Evolutionary conservation across 1,140 invertebrate genomes (phyloP).

Genomic region (Hyposmocoma kahamanoa): DNA sequence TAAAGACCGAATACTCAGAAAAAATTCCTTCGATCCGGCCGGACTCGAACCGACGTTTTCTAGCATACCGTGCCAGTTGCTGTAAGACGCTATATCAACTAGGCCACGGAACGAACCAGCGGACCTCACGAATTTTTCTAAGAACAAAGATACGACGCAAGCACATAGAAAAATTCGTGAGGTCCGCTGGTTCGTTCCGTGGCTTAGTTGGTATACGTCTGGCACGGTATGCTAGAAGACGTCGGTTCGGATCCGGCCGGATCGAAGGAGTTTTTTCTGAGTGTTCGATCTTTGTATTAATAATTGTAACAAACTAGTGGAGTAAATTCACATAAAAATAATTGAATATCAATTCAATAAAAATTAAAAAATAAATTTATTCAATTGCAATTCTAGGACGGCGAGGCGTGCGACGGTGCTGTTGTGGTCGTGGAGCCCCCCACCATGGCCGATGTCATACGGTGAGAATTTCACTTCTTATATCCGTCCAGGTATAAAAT

Average conservation of each 20-base stretch:
- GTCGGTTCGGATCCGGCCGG: neutral
- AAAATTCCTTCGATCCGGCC: too few species aligned
- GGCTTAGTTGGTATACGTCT: neutral
- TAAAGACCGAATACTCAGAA: too few species aligned
- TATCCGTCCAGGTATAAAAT: neutral
- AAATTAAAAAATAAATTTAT: neutral
- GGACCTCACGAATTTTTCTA: too few species aligned
- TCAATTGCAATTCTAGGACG: constrained; percentile 40
- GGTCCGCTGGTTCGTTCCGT: too few species aligned
- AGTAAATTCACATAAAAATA: neutral
- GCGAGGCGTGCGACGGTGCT: constrained; percentile 56
- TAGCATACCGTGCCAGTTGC: too few species aligned
- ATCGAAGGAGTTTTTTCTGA: neutral
- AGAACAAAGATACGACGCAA: too few species aligned
- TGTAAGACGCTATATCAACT: too few species aligned
- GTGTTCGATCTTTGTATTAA: too few species aligned
- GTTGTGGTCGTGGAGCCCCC: constrained; percentile 53
- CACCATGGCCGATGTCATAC: constrained; percentile 70
- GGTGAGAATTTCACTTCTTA: constrained; percentile 26
- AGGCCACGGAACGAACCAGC: too few species aligned
- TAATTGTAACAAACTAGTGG: too few species aligned
- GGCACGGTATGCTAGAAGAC: neutral
- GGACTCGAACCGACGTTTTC: too few species aligned
- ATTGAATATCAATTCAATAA: neutral
- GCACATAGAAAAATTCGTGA: too few species aligned